Conservation (phyloP, 2,888 invertebrate species). For the Anoncus sp. region DNA sequence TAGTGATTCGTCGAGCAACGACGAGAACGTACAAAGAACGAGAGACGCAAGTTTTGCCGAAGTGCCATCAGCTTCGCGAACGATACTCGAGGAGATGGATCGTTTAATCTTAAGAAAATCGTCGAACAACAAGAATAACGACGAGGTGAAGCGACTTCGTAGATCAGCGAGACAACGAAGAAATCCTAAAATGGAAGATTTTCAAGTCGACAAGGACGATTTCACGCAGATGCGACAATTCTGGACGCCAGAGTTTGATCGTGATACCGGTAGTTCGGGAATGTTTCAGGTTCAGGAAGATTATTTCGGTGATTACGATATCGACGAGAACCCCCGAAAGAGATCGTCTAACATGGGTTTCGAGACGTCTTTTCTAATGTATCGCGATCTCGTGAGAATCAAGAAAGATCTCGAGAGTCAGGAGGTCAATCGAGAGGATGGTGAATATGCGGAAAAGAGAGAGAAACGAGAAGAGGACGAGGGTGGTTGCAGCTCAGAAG, state of each 20-base stretch:
- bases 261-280: conserved; percentile 47
- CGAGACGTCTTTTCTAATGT: conserved; percentile 65
- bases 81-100: conserved; percentile 50
- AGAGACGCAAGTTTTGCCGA: conserved; percentile 1
- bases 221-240: conserved; percentile 70
- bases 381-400: conserved; percentile 72
- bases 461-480: conserved; percentile 73
- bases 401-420: conserved; percentile 71
- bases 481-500: conserved; percentile 83
- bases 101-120: conserved; percentile 35
- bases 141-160: conserved; percentile 17
- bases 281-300: conserved; percentile 73
- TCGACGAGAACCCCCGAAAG: conserved; percentile 66
- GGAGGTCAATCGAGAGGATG: conserved; percentile 64
- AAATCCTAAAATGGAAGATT: conserved; percentile 73
- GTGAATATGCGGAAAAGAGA: conserved; percentile 62
- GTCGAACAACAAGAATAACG: conserved; percentile 31
- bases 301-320: conserved; percentile 78
- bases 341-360: conserved; percentile 51
- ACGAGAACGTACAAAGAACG: conserved; percentile 49
- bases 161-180: conserved; percentile 61
- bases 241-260: conserved; percentile 67
- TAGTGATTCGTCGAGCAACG: not conserved
- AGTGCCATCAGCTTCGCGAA: conserved; percentile 20
- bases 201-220: conserved; percentile 74